Conservation (phyloP, 2,888 invertebrate species). For the Leptarthrus brevirostris region DNA sequence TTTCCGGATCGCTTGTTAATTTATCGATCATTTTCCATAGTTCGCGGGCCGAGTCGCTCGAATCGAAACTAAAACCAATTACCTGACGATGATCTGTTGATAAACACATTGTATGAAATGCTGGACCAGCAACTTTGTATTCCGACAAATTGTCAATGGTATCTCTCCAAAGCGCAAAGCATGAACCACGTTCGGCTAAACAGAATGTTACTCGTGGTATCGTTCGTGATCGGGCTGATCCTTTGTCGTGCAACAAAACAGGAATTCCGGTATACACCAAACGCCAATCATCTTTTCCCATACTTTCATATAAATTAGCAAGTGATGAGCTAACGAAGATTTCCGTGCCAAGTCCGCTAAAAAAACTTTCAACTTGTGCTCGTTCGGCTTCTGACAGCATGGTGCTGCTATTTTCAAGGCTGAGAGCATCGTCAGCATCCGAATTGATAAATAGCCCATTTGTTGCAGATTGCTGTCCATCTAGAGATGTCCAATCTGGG, state of each 20-base stretch:
- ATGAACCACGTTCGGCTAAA: conserved; percentile 82
- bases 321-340: conserved; percentile 81
- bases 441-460: conserved; percentile 64
- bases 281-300: conserved; percentile 75
- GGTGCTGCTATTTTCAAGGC: conserved; percentile 64
- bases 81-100: conserved; percentile 80
- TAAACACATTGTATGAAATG: conserved; percentile 85
- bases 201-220: conserved; percentile 77
- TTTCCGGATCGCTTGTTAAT: conserved; percentile 80
- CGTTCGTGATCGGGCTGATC: conserved; percentile 77
- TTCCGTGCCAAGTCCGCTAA: conserved; percentile 81
- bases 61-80: conserved; percentile 84
- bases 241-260: conserved; percentile 80
- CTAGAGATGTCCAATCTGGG: conserved; percentile 63
- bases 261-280: conserved; percentile 83
- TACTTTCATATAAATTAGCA: conserved; percentile 77
- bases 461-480: conserved; percentile 61
- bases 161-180: conserved; percentile 85
- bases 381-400: conserved; percentile 74
- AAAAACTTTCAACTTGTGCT: conserved; percentile 78
- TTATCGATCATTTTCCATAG: conserved; percentile 77
- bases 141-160: conserved; percentile 82
- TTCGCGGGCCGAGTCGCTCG: conserved; percentile 76
- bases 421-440: conserved; percentile 64
- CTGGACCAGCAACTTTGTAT: conserved; percentile 77